Conservation (phyloP, 1,140 invertebrate genomes). For the Melipona quadrifasciata region DNA sequence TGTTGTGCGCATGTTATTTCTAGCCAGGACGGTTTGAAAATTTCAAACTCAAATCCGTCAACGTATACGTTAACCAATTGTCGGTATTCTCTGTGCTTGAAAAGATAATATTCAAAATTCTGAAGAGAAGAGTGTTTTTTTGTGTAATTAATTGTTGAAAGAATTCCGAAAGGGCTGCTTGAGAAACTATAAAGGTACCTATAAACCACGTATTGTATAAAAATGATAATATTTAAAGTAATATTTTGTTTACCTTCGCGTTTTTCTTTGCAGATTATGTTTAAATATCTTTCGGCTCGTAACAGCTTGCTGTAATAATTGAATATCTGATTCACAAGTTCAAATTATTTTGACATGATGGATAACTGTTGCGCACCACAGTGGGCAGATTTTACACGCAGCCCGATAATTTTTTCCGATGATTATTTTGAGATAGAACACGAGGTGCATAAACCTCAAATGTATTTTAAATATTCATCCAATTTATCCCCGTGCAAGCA, state of each 20-base stretch:
- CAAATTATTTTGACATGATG: constrained; percentile 51
- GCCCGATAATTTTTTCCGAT: constrained; percentile 60
- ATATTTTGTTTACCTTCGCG: background rate
- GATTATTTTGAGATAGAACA: constrained; percentile 69
- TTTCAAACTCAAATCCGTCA: constrained; percentile 35
- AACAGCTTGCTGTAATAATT: background rate
- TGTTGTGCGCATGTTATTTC: background rate
- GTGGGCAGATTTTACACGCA: constrained; percentile 73
- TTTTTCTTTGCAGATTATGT: constrained; percentile 15
- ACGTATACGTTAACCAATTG: background rate
- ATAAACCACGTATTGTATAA: background rate
- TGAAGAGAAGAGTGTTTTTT: background rate
- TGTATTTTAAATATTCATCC: background rate
- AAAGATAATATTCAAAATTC: constrained; percentile 16
- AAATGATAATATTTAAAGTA: background rate
- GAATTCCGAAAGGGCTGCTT: background rate
- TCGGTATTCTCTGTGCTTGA: background rate
- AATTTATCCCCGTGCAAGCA: background rate
- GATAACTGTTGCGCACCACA: constrained; percentile 72
- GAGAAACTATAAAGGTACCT: background rate
- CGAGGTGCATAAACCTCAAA: constrained; percentile 35
- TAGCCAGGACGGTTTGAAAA: background rate
- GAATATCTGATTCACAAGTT: background rate
- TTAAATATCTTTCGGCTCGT: background rate
- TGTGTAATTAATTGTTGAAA: no score